Conservation (phyloP, 2,113 vertebrate genomes). For the Notechis scutatus region DNA sequence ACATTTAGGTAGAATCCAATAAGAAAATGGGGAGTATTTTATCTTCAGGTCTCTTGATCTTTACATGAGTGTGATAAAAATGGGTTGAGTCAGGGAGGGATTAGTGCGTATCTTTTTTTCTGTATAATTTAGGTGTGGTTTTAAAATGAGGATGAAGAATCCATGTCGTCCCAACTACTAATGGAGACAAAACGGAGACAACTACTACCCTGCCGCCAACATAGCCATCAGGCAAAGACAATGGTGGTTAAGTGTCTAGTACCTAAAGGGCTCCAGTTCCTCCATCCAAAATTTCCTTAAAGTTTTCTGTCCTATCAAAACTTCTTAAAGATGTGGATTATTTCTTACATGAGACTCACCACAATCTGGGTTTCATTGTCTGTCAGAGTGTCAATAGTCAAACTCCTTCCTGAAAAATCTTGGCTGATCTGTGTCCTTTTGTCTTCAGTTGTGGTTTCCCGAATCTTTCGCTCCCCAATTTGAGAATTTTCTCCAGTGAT, state of each 20-base stretch:
- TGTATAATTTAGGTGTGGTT: not conserved
- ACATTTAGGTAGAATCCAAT: not conserved
- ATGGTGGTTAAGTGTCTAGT: not conserved
- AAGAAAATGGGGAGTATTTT: not conserved
- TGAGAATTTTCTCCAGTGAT: not conserved
- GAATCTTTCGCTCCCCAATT: slow-evolving; percentile 48
- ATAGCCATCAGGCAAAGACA: not conserved
- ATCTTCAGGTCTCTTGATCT: not conserved
- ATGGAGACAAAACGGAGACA: not conserved
- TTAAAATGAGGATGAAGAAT: not conserved
- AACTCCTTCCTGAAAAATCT: slow-evolving; percentile 72
- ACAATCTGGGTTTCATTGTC: slow-evolving; percentile 79
- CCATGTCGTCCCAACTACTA: not conserved
- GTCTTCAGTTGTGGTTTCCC: slow-evolving; percentile 35
- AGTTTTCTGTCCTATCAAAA: not conserved
- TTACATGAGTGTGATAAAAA: not conserved
- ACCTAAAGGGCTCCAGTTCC: not conserved
- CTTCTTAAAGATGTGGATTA: no score
- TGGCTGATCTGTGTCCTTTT: slow-evolving; percentile 68
- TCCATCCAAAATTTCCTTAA: not conserved
- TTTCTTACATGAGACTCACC: slow-evolving; percentile 68
- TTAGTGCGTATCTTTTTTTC: not conserved
- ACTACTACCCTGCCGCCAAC: not conserved
- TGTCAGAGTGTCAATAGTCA: slow-evolving; percentile 79
- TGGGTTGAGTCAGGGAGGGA: not conserved